Conservation (phyloP, 2,888 invertebrate genomes). For the Oegoconia quadripuncta region DNA sequence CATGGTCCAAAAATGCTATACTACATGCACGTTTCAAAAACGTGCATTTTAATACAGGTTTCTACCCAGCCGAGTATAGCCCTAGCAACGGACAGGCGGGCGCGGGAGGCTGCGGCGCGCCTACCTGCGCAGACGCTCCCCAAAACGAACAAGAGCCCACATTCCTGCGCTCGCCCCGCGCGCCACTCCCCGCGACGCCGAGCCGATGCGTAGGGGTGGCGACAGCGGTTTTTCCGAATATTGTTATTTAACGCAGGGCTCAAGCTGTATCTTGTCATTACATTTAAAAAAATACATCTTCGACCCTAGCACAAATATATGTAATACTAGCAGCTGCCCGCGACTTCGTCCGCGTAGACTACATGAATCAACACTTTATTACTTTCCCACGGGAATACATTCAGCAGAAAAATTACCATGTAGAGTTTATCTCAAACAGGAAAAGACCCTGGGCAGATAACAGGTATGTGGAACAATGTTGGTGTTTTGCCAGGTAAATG, state of each 20-base stretch:
- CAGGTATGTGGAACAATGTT: too few species aligned
- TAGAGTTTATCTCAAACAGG: too few species aligned
- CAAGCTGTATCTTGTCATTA: neutral
- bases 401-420: too few species aligned
- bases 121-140: conserved; percentile 76
- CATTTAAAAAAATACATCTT: neutral
- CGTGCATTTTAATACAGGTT: too few species aligned
- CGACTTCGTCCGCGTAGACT: too few species aligned
- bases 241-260: neutral
- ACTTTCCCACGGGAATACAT: too few species aligned
- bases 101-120: conserved; percentile 48
- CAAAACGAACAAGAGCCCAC: conserved; percentile 76
- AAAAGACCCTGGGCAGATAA: too few species aligned
- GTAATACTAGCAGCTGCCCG: neutral
- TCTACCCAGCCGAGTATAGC: conserved; percentile 32
- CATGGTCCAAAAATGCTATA: neutral
- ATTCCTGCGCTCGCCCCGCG: conserved; percentile 62
- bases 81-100: conserved; percentile 41
- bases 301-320: neutral
- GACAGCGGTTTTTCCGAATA: neutral
- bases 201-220: conserved; percentile 41
- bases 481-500: too few species aligned
- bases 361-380: too few species aligned
- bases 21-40: neutral
- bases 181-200: conserved; percentile 38